These are phyloP conservation scores for Limanda limanda DNA, from an alignment of 2,113 vertebrate genomes.

Conservation along the genomic window DNA sequence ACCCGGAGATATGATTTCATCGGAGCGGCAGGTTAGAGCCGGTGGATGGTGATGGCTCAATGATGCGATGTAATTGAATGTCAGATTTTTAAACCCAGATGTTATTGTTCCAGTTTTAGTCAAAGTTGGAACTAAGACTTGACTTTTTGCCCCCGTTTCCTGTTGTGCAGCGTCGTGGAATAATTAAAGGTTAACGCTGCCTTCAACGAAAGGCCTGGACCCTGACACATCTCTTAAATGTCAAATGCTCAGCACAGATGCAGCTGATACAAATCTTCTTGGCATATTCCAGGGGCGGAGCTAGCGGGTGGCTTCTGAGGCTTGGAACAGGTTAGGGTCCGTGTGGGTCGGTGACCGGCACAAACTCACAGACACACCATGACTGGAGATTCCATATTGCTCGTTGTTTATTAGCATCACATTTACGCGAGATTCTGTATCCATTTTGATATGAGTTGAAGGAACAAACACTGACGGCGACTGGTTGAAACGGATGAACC, in stretches of 20 bases:
- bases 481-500: too few relatives aligned
- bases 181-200: constrained; percentile 24
- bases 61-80: not conserved
- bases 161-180: constrained; percentile 4
- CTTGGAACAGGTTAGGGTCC: too few relatives aligned
- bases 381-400: too few relatives aligned
- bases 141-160: not conserved
- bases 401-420: too few relatives aligned
- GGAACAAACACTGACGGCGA: too few relatives aligned
- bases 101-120: not conserved
- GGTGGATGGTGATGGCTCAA: not conserved
- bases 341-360: too few relatives aligned
- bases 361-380: too few relatives aligned
- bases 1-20: not conserved
- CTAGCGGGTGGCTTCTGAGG: not conserved
- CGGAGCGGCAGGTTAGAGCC: not conserved
- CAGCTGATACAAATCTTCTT: constrained; percentile 5
- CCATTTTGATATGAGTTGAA: too few relatives aligned
- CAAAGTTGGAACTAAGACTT: not conserved
- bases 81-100: not conserved
- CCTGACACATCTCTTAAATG: constrained; percentile 28
- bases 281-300: constrained; percentile 7
- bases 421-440: too few relatives aligned
- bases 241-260: constrained; percentile 11
- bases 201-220: constrained; percentile 17